Evolutionary conservation across 2,888 invertebrate species (phyloP).

Genomic region (Lumbricus terrestris): DNA sequence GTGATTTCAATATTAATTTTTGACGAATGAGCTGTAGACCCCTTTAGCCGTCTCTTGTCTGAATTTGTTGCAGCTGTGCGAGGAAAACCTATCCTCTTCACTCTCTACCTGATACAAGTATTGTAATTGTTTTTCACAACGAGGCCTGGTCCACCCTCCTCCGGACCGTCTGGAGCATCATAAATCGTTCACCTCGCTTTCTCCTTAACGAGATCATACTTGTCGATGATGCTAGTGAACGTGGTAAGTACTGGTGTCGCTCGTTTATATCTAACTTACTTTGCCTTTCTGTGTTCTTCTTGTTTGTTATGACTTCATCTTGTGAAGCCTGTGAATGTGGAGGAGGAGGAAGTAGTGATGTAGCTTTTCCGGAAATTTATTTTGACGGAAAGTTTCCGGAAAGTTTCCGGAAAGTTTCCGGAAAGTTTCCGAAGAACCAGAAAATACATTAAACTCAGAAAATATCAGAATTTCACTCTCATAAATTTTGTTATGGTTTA

Average conservation of each 20-base stretch:
- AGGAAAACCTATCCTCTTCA: constrained; percentile 56
- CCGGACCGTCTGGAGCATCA: constrained; percentile 92
- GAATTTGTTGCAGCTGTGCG: constrained; percentile 66
- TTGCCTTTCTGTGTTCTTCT: not conserved
- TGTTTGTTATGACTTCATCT: not conserved
- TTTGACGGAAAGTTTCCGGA: too few species aligned
- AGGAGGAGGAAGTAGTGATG: not conserved
- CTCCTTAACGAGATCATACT: constrained; percentile 90
- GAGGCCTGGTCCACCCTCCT: constrained; percentile 97
- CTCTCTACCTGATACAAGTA: constrained; percentile 56
- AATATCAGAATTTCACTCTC: too few species aligned
- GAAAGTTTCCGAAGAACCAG: too few species aligned
- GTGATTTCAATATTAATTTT: not conserved
- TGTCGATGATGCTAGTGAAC: constrained; percentile 91
- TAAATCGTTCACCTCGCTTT: constrained; percentile 85
- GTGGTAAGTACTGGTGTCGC: constrained; percentile 23
- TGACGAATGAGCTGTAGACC: not conserved
- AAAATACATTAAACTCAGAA: too few species aligned
- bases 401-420: too few species aligned
- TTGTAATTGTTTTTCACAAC: constrained; percentile 72
- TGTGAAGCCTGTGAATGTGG: not conserved
- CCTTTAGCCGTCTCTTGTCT: not conserved
- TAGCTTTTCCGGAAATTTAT: too few species aligned
- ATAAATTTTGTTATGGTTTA: too few species aligned
- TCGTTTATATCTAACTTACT: not conserved